These are phyloP conservation scores for Cephus runcator DNA, from an alignment of 2,888 invertebrate species.

Conservation along the genomic window DNA sequence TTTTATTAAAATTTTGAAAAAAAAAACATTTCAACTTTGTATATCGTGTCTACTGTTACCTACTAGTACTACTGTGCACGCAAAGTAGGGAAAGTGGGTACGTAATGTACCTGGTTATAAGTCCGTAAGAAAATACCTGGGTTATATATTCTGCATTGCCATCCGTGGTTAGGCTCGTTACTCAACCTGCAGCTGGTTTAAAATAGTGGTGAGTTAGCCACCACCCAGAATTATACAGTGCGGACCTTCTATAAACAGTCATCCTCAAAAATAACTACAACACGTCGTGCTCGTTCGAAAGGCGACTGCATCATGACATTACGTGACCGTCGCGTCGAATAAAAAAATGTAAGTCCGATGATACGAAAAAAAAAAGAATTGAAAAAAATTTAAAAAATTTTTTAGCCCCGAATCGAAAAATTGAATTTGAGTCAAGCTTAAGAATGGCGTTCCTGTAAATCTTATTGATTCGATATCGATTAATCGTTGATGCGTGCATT, in stretches of 20 bases:
- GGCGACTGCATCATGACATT: background rate
- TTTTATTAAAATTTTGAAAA: background rate
- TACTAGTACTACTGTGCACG: background rate
- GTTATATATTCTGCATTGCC: background rate
- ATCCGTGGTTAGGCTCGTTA: background rate
- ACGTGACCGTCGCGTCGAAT: background rate
- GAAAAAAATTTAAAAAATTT: background rate
- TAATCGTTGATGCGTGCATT: background rate
- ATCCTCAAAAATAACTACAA: constrained; percentile 39
- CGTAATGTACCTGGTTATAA: background rate
- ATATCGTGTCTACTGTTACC: background rate
- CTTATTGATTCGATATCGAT: background rate
- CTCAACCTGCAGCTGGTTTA: constrained; percentile 17
- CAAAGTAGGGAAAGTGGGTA: background rate
- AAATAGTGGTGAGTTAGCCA: constrained; percentile 27
- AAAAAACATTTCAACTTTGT: background rate
- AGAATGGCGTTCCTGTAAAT: background rate
- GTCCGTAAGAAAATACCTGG: background rate
- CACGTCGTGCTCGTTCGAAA: background rate
- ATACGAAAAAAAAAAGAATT: background rate
- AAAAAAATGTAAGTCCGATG: background rate
- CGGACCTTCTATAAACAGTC: constrained; percentile 18
- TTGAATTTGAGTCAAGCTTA: background rate
- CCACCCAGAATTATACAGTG: constrained; percentile 1
- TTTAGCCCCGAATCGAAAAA: background rate